Conservation (phyloP, 92 coral and sea anemone genomes). For the Porites evermanni region DNA sequence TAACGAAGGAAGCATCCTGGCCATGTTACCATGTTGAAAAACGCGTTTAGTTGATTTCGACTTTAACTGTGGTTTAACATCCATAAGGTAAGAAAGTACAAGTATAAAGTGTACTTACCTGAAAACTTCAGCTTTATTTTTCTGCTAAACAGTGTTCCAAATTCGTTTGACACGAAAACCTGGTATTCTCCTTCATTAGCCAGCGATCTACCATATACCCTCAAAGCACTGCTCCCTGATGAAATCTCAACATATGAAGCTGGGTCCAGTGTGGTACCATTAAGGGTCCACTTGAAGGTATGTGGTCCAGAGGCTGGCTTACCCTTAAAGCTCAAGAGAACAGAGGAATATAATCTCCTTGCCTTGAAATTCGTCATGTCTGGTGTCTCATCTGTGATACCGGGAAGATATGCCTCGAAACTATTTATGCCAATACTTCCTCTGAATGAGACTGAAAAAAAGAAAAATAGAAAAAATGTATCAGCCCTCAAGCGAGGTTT, state of each 20-base stretch:
- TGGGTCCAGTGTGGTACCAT: slow-evolving; percentile 28
- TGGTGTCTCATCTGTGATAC: not conserved
- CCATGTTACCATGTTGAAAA: too few species aligned
- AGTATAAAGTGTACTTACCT: slow-evolving; percentile 24
- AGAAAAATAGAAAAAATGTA: not conserved
- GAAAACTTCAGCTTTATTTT: slow-evolving; percentile 43
- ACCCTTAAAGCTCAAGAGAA: not conserved
- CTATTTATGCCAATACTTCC: slow-evolving; percentile 28
- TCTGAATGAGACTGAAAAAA: slow-evolving; percentile 28
- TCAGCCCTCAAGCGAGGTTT: not conserved
- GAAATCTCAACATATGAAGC: not conserved
- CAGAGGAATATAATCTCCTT: not conserved
- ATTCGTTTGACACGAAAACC: slow-evolving; percentile 58
- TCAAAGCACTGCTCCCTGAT: not conserved
- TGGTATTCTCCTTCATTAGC: slow-evolving; percentile 66
- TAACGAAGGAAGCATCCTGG: too few species aligned
- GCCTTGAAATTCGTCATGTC: slow-evolving; percentile 40
- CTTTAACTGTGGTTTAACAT: too few species aligned
- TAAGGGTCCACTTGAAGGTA: slow-evolving; percentile 38
- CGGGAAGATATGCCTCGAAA: slow-evolving; percentile 6
- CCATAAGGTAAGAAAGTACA: not conserved
- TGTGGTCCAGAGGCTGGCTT: not conserved
- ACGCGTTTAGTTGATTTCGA: too few species aligned
- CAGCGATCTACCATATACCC: not conserved
- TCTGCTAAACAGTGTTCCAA: slow-evolving; percentile 49